Conservation (phyloP, 2,797 vertebrate species). For the Pachyuromys duprasi region DNA sequence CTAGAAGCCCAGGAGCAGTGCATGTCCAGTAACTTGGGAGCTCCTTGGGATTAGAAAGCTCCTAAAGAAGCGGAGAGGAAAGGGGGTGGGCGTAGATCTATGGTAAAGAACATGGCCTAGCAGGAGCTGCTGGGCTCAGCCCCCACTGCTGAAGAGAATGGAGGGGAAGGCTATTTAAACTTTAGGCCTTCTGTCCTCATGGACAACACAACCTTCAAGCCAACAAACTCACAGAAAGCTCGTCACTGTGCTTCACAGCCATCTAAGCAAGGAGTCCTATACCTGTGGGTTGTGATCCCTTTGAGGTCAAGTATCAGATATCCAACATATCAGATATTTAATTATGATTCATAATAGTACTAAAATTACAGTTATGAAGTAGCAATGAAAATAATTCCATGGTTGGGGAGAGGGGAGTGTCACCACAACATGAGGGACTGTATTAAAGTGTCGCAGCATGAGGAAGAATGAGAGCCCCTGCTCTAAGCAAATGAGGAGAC, state of each 20-base stretch:
- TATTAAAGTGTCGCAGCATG: neutral
- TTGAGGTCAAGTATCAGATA: neutral
- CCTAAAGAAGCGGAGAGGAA: neutral
- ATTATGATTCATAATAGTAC: neutral
- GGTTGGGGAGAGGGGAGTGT: too few relatives aligned
- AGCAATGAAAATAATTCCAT: neutral
- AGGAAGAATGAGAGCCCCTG: neutral
- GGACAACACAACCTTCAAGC: neutral
- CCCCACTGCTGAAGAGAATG: neutral
- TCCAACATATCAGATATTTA: neutral
- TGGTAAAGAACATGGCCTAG: neutral
- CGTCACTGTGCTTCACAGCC: rapidly evolving
- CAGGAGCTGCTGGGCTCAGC: neutral
- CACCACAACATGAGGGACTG: too few relatives aligned
- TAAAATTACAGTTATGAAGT: too few relatives aligned
- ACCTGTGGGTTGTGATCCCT: neutral
- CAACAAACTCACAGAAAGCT: neutral
- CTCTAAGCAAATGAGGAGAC: neutral
- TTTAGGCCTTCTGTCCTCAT: neutral
- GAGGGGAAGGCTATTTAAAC: neutral
- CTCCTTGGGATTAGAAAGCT: constrained; percentile 12
- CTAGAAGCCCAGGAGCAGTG: neutral
- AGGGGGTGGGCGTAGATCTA: neutral
- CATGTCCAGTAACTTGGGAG: neutral
- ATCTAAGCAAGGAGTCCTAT: neutral